Conservation (phyloP, 2,888 invertebrate species). For the Meganola albula region DNA sequence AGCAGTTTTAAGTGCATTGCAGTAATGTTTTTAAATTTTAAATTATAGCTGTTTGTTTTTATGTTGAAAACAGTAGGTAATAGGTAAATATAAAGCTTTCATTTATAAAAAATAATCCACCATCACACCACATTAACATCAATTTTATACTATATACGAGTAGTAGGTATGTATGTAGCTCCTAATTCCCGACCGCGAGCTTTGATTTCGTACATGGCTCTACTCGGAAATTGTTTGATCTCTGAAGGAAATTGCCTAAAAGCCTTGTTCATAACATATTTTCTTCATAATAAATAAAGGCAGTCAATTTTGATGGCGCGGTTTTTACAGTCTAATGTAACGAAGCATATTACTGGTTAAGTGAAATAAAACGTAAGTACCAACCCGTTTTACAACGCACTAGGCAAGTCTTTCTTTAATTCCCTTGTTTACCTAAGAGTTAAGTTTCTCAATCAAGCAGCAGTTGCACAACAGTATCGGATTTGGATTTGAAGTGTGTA, state of each 20-base stretch:
- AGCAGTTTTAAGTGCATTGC: no score
- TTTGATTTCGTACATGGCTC: slow-evolving; percentile 37
- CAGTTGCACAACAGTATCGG: no score
- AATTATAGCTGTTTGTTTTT: not conserved
- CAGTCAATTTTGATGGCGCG: no score
- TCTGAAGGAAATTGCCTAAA: slow-evolving; percentile 45
- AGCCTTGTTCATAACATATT: slow-evolving; percentile 40
- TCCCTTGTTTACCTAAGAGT: no score
- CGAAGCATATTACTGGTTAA: no score
- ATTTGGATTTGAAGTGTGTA: no score
- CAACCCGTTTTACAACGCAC: no score
- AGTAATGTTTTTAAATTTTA: not conserved
- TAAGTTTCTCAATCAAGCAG: no score
- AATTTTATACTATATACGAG: slow-evolving; percentile 1
- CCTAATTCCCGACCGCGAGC: slow-evolving; percentile 31
- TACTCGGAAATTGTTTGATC: slow-evolving; percentile 50
- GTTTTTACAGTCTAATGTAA: no score
- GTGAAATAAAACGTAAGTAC: no score
- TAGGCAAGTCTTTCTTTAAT: no score
- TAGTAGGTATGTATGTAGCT: no score
- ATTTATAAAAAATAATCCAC: not conserved
- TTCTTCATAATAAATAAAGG: slow-evolving; percentile 22
- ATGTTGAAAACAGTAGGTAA: not conserved
- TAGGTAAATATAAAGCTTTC: not conserved
- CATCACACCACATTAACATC: not conserved